Conservation (phyloP, 2,888 invertebrate genomes). For the Anagyrus pseudococci region DNA sequence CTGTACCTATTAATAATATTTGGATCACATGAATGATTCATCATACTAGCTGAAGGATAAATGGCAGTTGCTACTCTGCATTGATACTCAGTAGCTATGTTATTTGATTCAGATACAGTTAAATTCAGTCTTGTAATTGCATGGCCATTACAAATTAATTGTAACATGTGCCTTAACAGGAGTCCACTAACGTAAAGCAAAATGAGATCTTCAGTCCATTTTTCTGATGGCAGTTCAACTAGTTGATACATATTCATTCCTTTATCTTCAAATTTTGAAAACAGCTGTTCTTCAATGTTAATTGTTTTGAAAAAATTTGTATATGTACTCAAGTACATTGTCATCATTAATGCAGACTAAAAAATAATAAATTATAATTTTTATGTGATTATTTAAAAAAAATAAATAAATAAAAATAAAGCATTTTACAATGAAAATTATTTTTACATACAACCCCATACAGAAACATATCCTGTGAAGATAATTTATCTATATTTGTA, state of each 20-base stretch:
- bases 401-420: neutral
- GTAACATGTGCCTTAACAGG: slow-evolving; percentile 78
- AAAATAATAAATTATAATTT: slow-evolving; percentile 38
- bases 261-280: slow-evolving; percentile 47
- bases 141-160: slow-evolving; percentile 82
- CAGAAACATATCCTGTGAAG: slow-evolving; percentile 71
- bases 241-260: slow-evolving; percentile 42
- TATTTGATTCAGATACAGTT: slow-evolving; percentile 40
- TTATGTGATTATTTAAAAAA: too few relatives aligned
- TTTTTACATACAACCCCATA: slow-evolving; percentile 71
- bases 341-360: slow-evolving; percentile 74
- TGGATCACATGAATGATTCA: slow-evolving; percentile 93
- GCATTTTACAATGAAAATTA: neutral
- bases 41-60: slow-evolving; percentile 85
- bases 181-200: slow-evolving; percentile 70
- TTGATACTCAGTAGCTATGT: slow-evolving; percentile 52
- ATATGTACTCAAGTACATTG: slow-evolving; percentile 69
- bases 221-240: slow-evolving; percentile 31
- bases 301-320: slow-evolving; percentile 71
- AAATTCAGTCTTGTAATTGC: slow-evolving; percentile 65
- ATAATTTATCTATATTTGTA: slow-evolving; percentile 76
- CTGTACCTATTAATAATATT: slow-evolving; percentile 76
- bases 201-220: slow-evolving; percentile 43
- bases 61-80: slow-evolving; percentile 78
- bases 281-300: slow-evolving; percentile 53